phyloP scores from a whole-genome alignment of 2,888 invertebrate genomes.

The Mongoloraphidia duomilia region DNA sequence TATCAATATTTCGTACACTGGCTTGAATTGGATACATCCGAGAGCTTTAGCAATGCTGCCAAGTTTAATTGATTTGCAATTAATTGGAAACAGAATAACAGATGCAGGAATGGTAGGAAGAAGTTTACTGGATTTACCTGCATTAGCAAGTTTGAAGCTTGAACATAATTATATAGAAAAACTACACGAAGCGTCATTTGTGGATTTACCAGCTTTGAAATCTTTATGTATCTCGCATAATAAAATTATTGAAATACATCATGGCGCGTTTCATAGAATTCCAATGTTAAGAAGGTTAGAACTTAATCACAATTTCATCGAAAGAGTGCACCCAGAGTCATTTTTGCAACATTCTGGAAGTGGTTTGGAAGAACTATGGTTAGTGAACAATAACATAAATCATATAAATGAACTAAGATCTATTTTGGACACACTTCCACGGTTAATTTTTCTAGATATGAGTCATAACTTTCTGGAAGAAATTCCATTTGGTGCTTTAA shows the following conservation, averaged over 20 bases:
- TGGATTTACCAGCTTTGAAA: constrained; percentile 56
- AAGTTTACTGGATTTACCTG: constrained; percentile 59
- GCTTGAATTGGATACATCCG: constrained; percentile 63
- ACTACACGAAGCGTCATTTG: constrained; percentile 63
- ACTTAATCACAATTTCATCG: constrained; percentile 61
- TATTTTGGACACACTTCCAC: constrained; percentile 60
- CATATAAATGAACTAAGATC: constrained; percentile 61
- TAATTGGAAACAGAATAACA: constrained; percentile 56
- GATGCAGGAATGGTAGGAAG: constrained; percentile 74
- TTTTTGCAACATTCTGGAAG: constrained; percentile 60
- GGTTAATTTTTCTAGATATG: constrained; percentile 62
- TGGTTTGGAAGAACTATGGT: constrained; percentile 61
- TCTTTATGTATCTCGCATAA: constrained; percentile 56
- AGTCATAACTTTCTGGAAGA: constrained; percentile 63
- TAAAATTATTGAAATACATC: constrained; percentile 56
- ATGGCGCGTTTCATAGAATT: constrained; percentile 68
- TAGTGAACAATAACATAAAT: constrained; percentile 62
- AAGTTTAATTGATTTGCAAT: constrained; percentile 50
- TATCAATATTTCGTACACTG: constrained; percentile 64
- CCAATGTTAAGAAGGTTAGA: constrained; percentile 58
- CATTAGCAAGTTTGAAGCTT: constrained; percentile 51
- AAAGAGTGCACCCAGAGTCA: constrained; percentile 67
- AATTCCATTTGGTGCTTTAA: constrained; percentile 61
- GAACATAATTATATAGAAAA: constrained; percentile 57
- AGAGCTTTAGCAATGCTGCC: constrained; percentile 59